Conservation (phyloP, 1,140 invertebrate genomes). For the Plectrocnemia conspersa region DNA sequence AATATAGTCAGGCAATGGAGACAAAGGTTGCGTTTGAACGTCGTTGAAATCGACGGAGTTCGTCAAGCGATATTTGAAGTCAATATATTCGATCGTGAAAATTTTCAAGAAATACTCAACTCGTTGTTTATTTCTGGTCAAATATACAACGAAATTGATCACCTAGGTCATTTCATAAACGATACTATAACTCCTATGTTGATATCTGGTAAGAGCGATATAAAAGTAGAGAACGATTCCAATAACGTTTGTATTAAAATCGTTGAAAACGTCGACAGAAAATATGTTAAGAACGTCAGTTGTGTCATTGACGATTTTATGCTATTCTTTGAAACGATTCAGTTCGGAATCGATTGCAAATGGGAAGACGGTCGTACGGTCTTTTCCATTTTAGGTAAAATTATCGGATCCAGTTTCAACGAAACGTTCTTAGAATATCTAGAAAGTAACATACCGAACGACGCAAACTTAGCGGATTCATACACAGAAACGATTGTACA, state of each 20-base stretch:
- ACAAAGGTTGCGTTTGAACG: slow-evolving; percentile 18
- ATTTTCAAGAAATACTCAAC: slow-evolving; percentile 28
- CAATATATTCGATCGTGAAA: slow-evolving; percentile 24
- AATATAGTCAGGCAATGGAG: slow-evolving; percentile 26
- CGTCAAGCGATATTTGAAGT: slow-evolving; percentile 16
- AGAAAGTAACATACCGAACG: slow-evolving; percentile 13
- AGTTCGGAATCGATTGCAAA: slow-evolving; percentile 29
- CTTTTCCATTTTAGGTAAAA: slow-evolving; percentile 39
- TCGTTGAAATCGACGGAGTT: slow-evolving; percentile 5
- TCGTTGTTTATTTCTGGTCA: slow-evolving; percentile 23
- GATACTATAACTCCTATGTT: slow-evolving; percentile 18
- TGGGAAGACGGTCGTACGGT: slow-evolving; percentile 39
- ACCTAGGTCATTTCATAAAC: slow-evolving; percentile 25
- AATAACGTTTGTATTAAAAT: slow-evolving; percentile 14
- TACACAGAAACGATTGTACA: slow-evolving; percentile 35
- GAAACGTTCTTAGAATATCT: slow-evolving; percentile 21
- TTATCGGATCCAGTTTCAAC: slow-evolving; percentile 29
- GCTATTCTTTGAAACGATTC: slow-evolving; percentile 24
- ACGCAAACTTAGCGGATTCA: slow-evolving; percentile 20
- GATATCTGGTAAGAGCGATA: slow-evolving; percentile 9
- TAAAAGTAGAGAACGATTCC: slow-evolving; percentile 12
- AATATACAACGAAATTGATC: slow-evolving; percentile 24
- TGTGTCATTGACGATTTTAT: slow-evolving; percentile 26
- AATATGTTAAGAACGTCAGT: slow-evolving; percentile 18
- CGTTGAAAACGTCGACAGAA: slow-evolving; percentile 10